Percentiles rank a stretch among this genome's conserved stretches.
Evolutionary conservation across 2,888 invertebrate genomes (phyloP).

Genomic region (Brachyptera risi): DNA sequence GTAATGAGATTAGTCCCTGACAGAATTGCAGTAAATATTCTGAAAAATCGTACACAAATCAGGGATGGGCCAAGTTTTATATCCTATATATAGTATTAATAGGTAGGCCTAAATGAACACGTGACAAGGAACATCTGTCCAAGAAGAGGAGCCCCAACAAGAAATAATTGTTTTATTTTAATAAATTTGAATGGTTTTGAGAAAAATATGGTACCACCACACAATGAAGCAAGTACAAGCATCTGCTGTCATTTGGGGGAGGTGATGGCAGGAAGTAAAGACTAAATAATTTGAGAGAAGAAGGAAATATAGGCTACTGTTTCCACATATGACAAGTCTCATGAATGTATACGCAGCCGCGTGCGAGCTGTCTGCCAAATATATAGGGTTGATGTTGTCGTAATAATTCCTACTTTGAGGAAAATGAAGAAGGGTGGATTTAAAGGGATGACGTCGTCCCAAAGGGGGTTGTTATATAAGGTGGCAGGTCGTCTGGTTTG

Average conservation of each 20-base stretch:
- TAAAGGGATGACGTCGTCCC: not conserved
- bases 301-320: conserved; percentile 13
- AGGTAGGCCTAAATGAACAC: no score
- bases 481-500: conserved; percentile 25
- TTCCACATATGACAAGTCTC: conserved; percentile 16
- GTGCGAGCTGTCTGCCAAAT: not conserved
- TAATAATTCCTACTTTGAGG: conserved; percentile 14
- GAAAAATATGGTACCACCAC: not conserved
- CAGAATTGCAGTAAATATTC: no score
- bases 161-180: no score
- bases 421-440: conserved; percentile 16
- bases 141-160: no score
- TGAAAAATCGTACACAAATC: no score
- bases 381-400: not conserved
- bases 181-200: no score
- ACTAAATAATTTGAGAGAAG: not conserved
- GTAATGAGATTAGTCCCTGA: no score
- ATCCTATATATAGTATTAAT: no score
- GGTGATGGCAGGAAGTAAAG: conserved; percentile 6
- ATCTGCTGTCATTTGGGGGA: not conserved
- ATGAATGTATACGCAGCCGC: not conserved
- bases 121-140: no score
- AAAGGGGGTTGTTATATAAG: not conserved
- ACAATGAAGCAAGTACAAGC: not conserved
- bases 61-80: no score